Percentiles rank a stretch among this genome's conserved stretches.
phyloP scores from a whole-genome alignment of 2,888 invertebrate species.

The Lamproptera curius region DNA sequence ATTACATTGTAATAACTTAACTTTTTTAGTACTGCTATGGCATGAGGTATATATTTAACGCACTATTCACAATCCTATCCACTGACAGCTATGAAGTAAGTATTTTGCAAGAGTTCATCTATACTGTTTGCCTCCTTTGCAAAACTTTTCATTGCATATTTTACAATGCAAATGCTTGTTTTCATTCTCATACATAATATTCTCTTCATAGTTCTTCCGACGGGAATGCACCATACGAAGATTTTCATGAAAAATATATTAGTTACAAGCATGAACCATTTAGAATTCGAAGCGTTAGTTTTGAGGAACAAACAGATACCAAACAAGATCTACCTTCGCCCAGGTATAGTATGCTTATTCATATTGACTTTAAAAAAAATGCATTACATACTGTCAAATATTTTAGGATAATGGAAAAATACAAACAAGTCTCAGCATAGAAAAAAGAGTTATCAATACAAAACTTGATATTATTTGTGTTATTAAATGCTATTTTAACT shows the following conservation, averaged over 20 bases:
- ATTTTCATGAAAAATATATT: slow-evolving; percentile 89
- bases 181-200: slow-evolving; percentile 60
- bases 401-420: no score
- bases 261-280: slow-evolving; percentile 84
- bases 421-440: no score
- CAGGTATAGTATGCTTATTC: slow-evolving; percentile 65
- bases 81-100: slow-evolving; percentile 2
- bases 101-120: slow-evolving; percentile 5
- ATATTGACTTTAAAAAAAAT: no score
- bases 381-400: no score
- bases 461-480: no score
- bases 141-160: slow-evolving; percentile 25
- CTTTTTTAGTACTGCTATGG: slow-evolving; percentile 1
- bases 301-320: slow-evolving; percentile 79
- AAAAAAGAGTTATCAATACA: no score
- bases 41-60: slow-evolving; percentile 8
- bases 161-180: slow-evolving; percentile 39
- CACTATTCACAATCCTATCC: slow-evolving; percentile 11
- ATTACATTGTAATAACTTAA: neutral
- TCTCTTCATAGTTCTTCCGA: slow-evolving; percentile 78
- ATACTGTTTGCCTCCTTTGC: slow-evolving; percentile 24
- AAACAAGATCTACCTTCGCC: slow-evolving; percentile 52
- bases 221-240: slow-evolving; percentile 81
- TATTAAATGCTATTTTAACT: no score
- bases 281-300: slow-evolving; percentile 85